These are phyloP conservation scores for Microplitis demolitor DNA, from an alignment of 1,140 invertebrate species.

Conservation along the genomic window DNA sequence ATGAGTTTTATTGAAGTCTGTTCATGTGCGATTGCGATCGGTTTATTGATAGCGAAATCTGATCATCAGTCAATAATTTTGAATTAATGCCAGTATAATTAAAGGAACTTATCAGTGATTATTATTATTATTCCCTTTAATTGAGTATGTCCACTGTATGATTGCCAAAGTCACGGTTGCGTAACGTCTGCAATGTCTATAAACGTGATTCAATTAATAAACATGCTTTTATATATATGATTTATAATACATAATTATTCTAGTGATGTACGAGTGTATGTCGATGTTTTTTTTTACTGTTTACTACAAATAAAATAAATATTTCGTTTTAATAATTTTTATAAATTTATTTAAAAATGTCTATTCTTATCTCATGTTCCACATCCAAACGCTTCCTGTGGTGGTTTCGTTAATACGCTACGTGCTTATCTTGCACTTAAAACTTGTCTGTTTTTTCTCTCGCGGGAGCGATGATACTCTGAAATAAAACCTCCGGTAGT, in stretches of 20 bases:
- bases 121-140: too few relatives aligned
- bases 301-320: conserved; percentile 4
- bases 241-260: conserved; percentile 10
- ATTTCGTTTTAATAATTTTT: neutral
- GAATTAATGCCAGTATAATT: too few relatives aligned
- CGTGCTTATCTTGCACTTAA: too few relatives aligned
- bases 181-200: neutral
- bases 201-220: conserved; percentile 19
- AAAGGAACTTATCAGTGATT: too few relatives aligned
- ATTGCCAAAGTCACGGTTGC: neutral
- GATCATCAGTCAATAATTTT: too few relatives aligned
- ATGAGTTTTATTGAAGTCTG: neutral
- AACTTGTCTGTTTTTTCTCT: neutral
- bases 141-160: neutral
- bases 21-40: too few relatives aligned
- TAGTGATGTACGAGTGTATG: conserved; percentile 15
- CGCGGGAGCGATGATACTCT: neutral
- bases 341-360: conserved; percentile 13
- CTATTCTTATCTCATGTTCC: neutral
- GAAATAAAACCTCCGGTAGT: conserved; percentile 7
- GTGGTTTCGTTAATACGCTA: too few relatives aligned
- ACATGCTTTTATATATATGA: neutral
- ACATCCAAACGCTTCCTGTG: neutral
- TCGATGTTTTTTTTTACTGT: conserved; percentile 5
- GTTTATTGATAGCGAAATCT: too few relatives aligned